These are phyloP conservation scores for Chionomys nivalis DNA, from an alignment of 2,113 vertebrate species.

Conservation along the genomic window DNA sequence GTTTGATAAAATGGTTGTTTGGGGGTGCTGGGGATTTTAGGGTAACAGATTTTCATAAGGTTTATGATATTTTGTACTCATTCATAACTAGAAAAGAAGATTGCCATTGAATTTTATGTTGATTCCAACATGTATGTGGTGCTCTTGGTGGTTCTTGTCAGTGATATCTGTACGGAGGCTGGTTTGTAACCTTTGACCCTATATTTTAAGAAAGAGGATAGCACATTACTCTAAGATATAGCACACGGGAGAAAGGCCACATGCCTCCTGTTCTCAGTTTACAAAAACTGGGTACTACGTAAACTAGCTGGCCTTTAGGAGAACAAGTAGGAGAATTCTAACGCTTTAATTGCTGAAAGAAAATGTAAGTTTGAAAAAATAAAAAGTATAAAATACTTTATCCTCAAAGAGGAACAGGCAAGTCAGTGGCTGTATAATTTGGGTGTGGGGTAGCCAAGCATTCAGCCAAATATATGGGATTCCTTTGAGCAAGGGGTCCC, in stretches of 20 bases:
- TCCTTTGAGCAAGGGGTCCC: neutral
- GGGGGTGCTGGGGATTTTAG: neutral
- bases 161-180: neutral
- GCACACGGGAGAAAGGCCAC: neutral
- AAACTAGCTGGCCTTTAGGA: neutral
- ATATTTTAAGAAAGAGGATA: neutral
- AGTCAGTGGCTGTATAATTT: neutral
- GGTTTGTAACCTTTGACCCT: neutral
- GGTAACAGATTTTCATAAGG: neutral
- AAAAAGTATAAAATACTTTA: neutral
- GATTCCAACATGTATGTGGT: neutral
- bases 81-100: neutral
- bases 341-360: constrained; percentile 17
- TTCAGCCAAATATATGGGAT: neutral
- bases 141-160: neutral
- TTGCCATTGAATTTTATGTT: neutral
- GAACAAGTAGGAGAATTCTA: neutral
- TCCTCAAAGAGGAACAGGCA: neutral
- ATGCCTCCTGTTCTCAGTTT: neutral
- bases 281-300: neutral
- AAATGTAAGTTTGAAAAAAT: neutral
- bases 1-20: neutral
- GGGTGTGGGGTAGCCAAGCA: neutral
- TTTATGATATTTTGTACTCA: neutral
- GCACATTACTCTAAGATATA: neutral